A percentile compares a stretch with the other conserved stretches of the same genome.
Conservation (phyloP, 2,888 invertebrate species). For the Bursaphelenchus okinawaensis region DNA sequence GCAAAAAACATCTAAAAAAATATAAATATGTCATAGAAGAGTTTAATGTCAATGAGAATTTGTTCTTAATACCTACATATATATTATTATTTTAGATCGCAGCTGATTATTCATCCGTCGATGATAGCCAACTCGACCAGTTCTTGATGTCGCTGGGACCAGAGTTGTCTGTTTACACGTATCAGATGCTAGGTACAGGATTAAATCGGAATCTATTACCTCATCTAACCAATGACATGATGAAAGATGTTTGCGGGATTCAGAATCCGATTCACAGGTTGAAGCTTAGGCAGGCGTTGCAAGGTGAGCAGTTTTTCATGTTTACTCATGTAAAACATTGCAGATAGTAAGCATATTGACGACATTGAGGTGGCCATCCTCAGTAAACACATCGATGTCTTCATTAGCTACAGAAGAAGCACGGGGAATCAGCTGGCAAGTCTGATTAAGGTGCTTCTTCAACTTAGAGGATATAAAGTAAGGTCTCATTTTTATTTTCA, state of each 20-base stretch:
- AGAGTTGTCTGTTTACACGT: conserved; percentile 81
- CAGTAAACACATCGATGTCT: conserved; percentile 79
- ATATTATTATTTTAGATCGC: conserved; percentile 39
- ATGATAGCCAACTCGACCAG: conserved; percentile 53
- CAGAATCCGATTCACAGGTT: conserved; percentile 87
- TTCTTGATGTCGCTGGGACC: conserved; percentile 55
- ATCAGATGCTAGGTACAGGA: conserved; percentile 88
- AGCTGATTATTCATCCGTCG: conserved; percentile 53
- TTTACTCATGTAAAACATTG: not conserved
- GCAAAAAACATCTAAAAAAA: not conserved
- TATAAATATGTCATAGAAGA: not conserved
- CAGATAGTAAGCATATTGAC: conserved; percentile 55
- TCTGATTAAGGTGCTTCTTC: conserved; percentile 83
- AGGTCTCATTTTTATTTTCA: conserved; percentile 1
- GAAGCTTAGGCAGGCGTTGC: conserved; percentile 80
- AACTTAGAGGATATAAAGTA: conserved; percentile 73
- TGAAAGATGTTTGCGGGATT: conserved; percentile 82
- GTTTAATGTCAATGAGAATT: not conserved
- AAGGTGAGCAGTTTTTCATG: conserved; percentile 64
- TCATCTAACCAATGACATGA: conserved; percentile 78
- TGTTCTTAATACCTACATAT: not conserved
- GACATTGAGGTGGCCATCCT: conserved; percentile 57
- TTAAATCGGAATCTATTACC: conserved; percentile 83
- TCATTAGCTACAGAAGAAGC: conserved; percentile 92
- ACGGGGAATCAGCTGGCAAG: conserved; percentile 70